Evolutionary conservation across 2,888 invertebrate species (phyloP), one percentile per base, ranked within the genome.

Genomic region (Drosophila kambysellisi): DNA sequence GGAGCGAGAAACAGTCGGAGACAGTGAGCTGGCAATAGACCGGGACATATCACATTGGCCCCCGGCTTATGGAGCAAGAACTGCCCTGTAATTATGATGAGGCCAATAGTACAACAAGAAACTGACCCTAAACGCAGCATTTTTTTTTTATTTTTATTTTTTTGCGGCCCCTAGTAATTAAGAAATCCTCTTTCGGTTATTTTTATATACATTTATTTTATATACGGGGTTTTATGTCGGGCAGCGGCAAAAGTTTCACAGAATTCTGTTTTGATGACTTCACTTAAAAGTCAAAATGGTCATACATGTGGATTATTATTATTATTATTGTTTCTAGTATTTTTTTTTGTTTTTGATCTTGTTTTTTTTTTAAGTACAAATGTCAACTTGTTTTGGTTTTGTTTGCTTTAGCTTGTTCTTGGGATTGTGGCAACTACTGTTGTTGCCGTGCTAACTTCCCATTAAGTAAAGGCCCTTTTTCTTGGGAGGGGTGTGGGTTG

Each of bases 251-350:
- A 78, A 88, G 88, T 82, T 88, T 86, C 86, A 87, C 88, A 81
- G 88, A 87, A 87, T 81, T 88, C 63, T 69, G 71, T 89, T 83
- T 86, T 91, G 91, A 91, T 91, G 91, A 91, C 91, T 91, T 91
- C 91, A 91, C 91, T 91, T 89, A 85, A 85, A 88, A 60, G 74
- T 72, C 73, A 81, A 83, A 83, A 85, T 85, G 84, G 77, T 79
- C 81, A 83, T 71, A 81, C 79, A 81, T 89, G 84, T 79, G 75
- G 64, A 50, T 64, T 76, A 53, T 76, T 69, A 51, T 69, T 68
- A 71, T 79, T 84, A 70, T 83, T 85, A 75, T 78, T 83, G 73
- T 73, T 82, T 82, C 76, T 79, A 82, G 79, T 70, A 71, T 81
- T 80, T 63, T 67, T 11, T 17, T 35, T 51, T 29, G 15, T 46